These are phyloP conservation scores for Noctua pronuba DNA, from an alignment of 2,888 invertebrate species.

Conservation along the genomic window DNA sequence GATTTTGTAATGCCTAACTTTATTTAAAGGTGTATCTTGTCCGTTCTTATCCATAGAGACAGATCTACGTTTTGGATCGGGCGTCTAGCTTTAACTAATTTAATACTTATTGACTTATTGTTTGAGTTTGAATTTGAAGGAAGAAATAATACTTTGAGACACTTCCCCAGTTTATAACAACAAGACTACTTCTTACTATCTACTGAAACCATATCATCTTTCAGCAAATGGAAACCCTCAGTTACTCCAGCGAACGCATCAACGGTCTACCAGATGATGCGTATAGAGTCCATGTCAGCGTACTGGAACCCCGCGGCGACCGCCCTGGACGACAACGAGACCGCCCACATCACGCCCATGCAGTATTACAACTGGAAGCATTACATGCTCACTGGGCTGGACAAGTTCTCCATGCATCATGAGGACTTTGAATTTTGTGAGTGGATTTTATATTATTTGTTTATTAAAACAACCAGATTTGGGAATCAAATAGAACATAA, in stretches of 20 bases:
- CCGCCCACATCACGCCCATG: slow-evolving; percentile 88
- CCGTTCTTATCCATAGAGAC: not conserved
- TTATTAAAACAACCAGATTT: no score
- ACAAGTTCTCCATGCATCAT: slow-evolving; percentile 94
- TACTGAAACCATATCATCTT: slow-evolving; percentile 42
- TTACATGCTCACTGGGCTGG: slow-evolving; percentile 93
- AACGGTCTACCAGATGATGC: slow-evolving; percentile 93
- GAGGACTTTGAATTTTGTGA: slow-evolving; percentile 95
- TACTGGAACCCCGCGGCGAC: slow-evolving; percentile 93
- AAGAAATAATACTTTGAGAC: not conserved
- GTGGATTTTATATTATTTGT: no score
- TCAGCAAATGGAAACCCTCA: slow-evolving; percentile 94
- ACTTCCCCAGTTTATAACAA: not conserved
- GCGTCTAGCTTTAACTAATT: not conserved
- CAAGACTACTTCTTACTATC: not conserved
- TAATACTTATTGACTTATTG: not conserved
- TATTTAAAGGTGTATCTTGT: not conserved
- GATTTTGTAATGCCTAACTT: not conserved
- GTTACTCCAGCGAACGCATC: slow-evolving; percentile 91
- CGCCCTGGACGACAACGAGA: slow-evolving; percentile 88
- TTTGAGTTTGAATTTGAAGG: not conserved
- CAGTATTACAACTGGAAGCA: slow-evolving; percentile 94
- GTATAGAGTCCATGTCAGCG: slow-evolving; percentile 93
- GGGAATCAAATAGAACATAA: no score
- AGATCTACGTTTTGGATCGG: not conserved